phyloP scores from a whole-genome alignment of 2,888 invertebrate genomes.

The Elgonia sp. region DNA sequence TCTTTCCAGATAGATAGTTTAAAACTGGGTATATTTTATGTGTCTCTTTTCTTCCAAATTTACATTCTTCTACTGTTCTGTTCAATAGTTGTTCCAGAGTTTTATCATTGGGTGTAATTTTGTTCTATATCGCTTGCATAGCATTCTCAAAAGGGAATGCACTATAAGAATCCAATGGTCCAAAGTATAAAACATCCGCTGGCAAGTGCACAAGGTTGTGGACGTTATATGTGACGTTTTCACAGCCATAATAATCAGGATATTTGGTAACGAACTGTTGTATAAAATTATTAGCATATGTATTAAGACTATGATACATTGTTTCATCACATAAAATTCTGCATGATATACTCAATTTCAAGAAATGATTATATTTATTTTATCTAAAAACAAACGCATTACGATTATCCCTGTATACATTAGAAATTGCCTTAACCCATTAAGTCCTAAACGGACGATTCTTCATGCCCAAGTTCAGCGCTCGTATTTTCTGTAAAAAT shows the following conservation, averaged over 20 bases:
- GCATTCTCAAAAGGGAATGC: neutral
- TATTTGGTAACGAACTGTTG: constrained; percentile 56
- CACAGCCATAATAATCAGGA: constrained; percentile 69
- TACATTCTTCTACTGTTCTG: constrained; percentile 16
- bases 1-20: neutral
- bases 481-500: too few species aligned
- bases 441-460: too few species aligned
- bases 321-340: constrained; percentile 39
- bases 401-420: neutral
- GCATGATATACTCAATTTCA: constrained; percentile 75
- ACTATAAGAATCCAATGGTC: constrained; percentile 31
- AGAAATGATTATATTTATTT: constrained; percentile 72
- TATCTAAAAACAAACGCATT: neutral
- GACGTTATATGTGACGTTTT: constrained; percentile 78
- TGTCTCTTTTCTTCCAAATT: constrained; percentile 1
- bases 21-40: neutral
- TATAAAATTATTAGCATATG: constrained; percentile 47
- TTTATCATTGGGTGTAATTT: constrained; percentile 28
- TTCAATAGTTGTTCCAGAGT: constrained; percentile 11
- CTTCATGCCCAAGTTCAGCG: too few species aligned
- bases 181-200: constrained; percentile 23
- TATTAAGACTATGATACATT: constrained; percentile 42
- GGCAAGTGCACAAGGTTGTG: constrained; percentile 79
- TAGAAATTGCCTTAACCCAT: constrained; percentile 47
- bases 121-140: constrained; percentile 31